Conservation (phyloP, 2,888 invertebrate genomes). For the Drepanosiphum platanoidis region DNA sequence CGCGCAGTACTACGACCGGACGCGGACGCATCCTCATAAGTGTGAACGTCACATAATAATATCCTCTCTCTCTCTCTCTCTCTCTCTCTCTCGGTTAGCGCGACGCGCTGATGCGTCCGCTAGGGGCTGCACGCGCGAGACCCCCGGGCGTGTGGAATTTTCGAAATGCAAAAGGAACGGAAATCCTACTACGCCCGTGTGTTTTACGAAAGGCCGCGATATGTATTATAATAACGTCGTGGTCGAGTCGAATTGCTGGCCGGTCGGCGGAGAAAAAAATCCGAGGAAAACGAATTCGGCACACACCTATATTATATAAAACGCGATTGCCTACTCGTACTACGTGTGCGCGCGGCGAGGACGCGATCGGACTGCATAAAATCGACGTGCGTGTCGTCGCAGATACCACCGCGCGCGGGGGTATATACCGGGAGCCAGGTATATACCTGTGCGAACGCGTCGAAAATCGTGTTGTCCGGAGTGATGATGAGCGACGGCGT, state of each 20-base stretch:
- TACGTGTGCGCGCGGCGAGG: neutral
- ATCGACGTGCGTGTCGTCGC: neutral
- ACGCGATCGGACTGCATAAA: slow-evolving; percentile 2
- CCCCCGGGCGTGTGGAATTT: neutral
- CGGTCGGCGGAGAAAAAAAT: neutral
- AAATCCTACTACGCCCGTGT: neutral
- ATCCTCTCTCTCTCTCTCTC: neutral
- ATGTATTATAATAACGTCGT: neutral
- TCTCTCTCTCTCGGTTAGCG: neutral
- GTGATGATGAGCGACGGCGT: too few species aligned
- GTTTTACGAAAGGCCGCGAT: neutral
- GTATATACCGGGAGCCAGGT: too few species aligned
- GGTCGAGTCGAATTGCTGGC: neutral
- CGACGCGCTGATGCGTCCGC: neutral
- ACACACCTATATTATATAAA: neutral
- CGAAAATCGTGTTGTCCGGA: too few species aligned
- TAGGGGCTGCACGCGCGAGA: neutral
- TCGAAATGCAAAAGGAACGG: neutral
- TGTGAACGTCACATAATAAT: slow-evolving; percentile 20
- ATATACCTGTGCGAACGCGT: too few species aligned
- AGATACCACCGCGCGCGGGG: too few species aligned
- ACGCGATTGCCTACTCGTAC: neutral
- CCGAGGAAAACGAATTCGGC: neutral
- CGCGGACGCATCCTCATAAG: slow-evolving; percentile 62
- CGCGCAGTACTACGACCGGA: slow-evolving; percentile 17